Evolutionary conservation across 2,113 vertebrate genomes (phyloP).

Genomic region (Centropus bengalensis): DNA sequence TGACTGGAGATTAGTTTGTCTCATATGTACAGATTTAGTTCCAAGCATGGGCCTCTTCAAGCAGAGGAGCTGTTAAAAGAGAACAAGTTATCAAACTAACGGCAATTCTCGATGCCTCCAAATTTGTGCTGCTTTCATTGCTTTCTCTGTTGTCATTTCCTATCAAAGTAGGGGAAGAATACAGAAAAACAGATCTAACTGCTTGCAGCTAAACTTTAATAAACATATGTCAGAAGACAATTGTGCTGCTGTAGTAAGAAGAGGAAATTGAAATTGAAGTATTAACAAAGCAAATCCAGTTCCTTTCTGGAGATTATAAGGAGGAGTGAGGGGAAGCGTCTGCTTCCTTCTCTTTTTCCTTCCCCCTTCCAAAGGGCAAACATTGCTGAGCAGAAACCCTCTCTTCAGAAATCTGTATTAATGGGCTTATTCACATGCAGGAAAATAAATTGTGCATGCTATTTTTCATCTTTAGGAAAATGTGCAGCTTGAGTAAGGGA

Average conservation of each 20-base stretch:
- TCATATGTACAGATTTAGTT: neutral
- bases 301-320: slow-evolving; percentile 4
- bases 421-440: slow-evolving; percentile 43
- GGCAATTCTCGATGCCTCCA: neutral
- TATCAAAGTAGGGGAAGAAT: neutral
- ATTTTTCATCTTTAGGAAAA: slow-evolving; percentile 56
- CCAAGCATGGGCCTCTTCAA: neutral
- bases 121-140: neutral
- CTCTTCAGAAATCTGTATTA: slow-evolving; percentile 46
- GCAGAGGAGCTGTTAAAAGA: neutral
- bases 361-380: slow-evolving; percentile 14
- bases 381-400: slow-evolving; percentile 46
- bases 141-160: neutral
- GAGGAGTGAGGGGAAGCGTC: slow-evolving; percentile 29
- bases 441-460: slow-evolving; percentile 13
- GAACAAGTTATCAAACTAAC: neutral
- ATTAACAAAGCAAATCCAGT: neutral
- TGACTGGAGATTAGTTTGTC: neutral
- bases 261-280: neutral
- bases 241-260: neutral
- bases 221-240: neutral
- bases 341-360: neutral
- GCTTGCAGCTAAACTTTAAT: neutral
- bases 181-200: neutral
- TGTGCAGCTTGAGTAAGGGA: slow-evolving; percentile 43